Percentiles rank a stretch among this genome's conserved stretches.
These are phyloP conservation scores for Nymphicus hollandicus DNA, from an alignment of 2,113 vertebrate species.

Conservation along the genomic window DNA sequence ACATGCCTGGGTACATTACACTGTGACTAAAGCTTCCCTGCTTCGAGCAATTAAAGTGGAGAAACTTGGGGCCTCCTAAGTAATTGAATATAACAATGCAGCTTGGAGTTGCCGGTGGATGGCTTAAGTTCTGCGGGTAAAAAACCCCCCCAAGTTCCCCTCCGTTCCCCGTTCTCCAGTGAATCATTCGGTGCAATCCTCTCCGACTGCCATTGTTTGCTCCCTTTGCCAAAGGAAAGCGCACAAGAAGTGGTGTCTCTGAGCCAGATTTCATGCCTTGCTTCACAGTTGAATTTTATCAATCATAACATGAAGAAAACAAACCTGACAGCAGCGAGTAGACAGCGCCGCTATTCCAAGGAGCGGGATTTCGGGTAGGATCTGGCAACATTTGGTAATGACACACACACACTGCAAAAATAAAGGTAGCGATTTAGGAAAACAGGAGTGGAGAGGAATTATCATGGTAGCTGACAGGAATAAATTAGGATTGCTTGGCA, in stretches of 20 bases:
- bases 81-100: conserved; percentile 68
- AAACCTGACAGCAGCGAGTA: conserved; percentile 55
- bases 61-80: conserved; percentile 64
- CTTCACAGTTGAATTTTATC: conserved; percentile 68
- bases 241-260: neutral
- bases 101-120: conserved; percentile 63
- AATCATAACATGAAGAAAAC: conserved; percentile 60
- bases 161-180: neutral
- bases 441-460: conserved; percentile 39
- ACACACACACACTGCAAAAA: conserved; percentile 73
- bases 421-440: conserved; percentile 70
- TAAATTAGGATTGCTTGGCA: conserved; percentile 54
- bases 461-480: conserved; percentile 53
- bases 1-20: conserved; percentile 76
- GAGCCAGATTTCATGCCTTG: conserved; percentile 51
- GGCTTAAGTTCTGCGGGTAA: conserved; percentile 58
- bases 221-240: neutral
- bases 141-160: neutral
- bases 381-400: conserved; percentile 67
- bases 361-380: conserved; percentile 63
- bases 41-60: conserved; percentile 75
- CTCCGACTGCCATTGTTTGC: neutral
- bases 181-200: neutral
- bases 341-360: conserved; percentile 51
- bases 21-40: conserved; percentile 76